Evolutionary conservation across 2,797 vertebrate species (phyloP), one percentile per base, ranked within the genome.

Genomic region (Epinephelus awoara): DNA sequence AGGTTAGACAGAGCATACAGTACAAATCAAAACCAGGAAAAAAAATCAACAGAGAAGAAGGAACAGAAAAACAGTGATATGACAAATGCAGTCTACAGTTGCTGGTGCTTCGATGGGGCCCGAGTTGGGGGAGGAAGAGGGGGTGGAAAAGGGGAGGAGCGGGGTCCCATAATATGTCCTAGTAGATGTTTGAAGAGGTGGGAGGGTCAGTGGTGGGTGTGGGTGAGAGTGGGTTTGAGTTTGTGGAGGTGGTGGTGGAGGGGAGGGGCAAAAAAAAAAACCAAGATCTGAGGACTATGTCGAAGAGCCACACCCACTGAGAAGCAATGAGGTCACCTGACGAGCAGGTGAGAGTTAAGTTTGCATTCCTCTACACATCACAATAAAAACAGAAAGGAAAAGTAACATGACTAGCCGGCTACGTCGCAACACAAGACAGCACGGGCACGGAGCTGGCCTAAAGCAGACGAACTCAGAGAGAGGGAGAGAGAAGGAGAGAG

Each of bases 71-170:
- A 95, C 94, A 95, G 95, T 96, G 95, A 95, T 92, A 95, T 96
- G 95, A 96, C 95, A 95, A 93, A 96, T 96, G 95, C 94, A 93
- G 91, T 95, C 92, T 94, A 95, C 93, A 91, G 83, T 94, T 95
- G 95, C 95, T 96, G 95, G 95, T 96, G 95, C 92, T 95, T 94
- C 65, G 62, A 95, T 94, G 93, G 92, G 87, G 88, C 89, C 89
- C 87, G 54, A 87, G 89, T 88, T 79, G 65, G 84, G 82, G 75
- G 81, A 59, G 75, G 68, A 19, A 55, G 52, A 34, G 46, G 64
- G 52, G 66, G 73, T 61, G 46, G 40, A 64, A 63, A 75, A 67
- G 62, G 77, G 72, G 76, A 18, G n/a, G 57, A 14, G 38, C 1
- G 34, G 83, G 83, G 79, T 77, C 87, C 88, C 79, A 68, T 71